Conservation (phyloP, 2,888 invertebrate genomes). For the Sialis lutaria region DNA sequence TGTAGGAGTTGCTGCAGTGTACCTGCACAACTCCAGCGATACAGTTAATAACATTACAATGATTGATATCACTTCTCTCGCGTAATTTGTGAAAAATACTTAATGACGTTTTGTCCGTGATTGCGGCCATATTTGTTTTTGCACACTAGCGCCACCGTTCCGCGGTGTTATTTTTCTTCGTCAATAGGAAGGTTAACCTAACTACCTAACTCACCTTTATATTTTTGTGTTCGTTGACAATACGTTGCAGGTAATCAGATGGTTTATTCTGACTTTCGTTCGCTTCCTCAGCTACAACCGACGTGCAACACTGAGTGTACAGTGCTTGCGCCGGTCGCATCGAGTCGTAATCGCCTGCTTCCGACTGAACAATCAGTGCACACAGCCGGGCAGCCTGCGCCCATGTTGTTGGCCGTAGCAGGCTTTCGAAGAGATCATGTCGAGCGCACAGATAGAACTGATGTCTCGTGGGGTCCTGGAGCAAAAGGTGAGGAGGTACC, state of each 20-base stretch:
- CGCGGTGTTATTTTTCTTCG: too few species aligned
- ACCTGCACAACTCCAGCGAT: too few species aligned
- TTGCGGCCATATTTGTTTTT: too few species aligned
- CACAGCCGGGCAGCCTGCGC: slow-evolving; percentile 50
- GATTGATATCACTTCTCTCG: too few species aligned
- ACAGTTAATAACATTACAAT: too few species aligned
- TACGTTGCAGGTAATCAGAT: slow-evolving; percentile 41
- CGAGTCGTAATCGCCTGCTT: slow-evolving; percentile 50
- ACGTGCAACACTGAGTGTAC: slow-evolving; percentile 38
- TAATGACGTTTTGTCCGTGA: too few species aligned
- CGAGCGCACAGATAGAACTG: slow-evolving; percentile 75
- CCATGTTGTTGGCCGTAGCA: slow-evolving; percentile 51
- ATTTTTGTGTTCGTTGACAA: slow-evolving; percentile 43
- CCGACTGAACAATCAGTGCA: slow-evolving; percentile 62
- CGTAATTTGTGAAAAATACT: too few species aligned
- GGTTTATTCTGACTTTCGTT: slow-evolving; percentile 36
- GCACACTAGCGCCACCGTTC: too few species aligned
- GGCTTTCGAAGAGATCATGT: slow-evolving; percentile 55
- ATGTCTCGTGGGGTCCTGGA: slow-evolving; percentile 67
- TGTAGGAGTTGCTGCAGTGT: too few species aligned
- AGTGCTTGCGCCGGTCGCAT: slow-evolving; percentile 38
- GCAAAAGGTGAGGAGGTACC: slow-evolving; percentile 74
- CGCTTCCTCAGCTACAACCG: slow-evolving; percentile 31
- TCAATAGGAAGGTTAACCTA: too few species aligned
- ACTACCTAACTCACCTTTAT: slow-evolving; percentile 1